Evolutionary conservation across 2,797 vertebrate genomes (phyloP).

Genomic region (Rhabdomys pumilio): DNA sequence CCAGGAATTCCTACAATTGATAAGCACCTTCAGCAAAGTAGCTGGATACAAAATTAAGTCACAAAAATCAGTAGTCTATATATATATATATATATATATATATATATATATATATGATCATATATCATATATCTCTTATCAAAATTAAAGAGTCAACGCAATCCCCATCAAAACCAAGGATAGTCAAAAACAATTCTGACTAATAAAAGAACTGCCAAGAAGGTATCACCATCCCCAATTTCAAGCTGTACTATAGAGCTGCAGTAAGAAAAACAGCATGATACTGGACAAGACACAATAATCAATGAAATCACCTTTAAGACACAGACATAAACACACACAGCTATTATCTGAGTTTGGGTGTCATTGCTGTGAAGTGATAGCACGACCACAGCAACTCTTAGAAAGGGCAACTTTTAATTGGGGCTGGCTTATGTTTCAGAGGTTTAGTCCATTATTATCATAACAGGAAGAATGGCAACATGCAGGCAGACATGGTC

Average conservation of each 20-base stretch:
- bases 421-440: background rate
- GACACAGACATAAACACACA: background rate
- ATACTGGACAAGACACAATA: background rate
- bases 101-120: background rate
- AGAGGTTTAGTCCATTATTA: background rate
- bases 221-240: too few species aligned
- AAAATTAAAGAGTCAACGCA: background rate
- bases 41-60: background rate
- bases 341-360: background rate
- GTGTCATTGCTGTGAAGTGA: background rate
- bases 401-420: background rate
- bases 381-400: background rate
- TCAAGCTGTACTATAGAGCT: background rate
- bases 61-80: background rate
- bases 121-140: too few species aligned
- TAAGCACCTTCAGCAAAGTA: background rate
- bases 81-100: too few species aligned
- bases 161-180: background rate
- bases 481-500: background rate
- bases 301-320: background rate
- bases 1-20: background rate
- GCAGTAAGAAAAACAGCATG: background rate
- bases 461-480: background rate
- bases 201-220: background rate
- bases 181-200: background rate